phyloP scores from a whole-genome alignment of 2,888 invertebrate genomes.

The Drymonia ruficornis region DNA sequence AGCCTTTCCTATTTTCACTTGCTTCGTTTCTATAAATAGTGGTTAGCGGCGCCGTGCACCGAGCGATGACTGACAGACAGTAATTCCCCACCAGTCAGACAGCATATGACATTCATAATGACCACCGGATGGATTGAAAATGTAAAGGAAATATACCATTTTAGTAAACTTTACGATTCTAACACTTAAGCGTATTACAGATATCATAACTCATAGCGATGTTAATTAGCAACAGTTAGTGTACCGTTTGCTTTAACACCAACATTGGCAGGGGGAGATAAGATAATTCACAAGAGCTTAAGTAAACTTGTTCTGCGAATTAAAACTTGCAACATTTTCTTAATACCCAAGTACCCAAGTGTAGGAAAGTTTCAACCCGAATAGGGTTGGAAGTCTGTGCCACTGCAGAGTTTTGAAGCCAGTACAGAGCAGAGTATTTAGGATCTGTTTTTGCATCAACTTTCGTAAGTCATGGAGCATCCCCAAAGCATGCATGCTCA shows the following conservation, averaged over 20 bases:
- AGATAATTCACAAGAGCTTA: not conserved
- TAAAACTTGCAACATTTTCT: too few relatives aligned
- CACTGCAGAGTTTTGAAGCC: too few relatives aligned
- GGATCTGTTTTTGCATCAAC: too few relatives aligned
- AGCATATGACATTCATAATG: slow-evolving; percentile 57
- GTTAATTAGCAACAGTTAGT: not conserved
- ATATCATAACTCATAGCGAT: slow-evolving; percentile 29
- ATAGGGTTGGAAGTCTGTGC: too few relatives aligned
- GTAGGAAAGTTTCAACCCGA: too few relatives aligned
- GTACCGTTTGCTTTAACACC: not conserved
- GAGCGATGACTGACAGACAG: slow-evolving; percentile 38
- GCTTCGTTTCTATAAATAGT: slow-evolving; percentile 27
- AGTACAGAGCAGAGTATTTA: too few relatives aligned
- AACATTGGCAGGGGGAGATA: not conserved
- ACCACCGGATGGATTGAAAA: slow-evolving; percentile 56
- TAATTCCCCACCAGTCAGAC: slow-evolving; percentile 42
- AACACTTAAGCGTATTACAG: slow-evolving; percentile 31
- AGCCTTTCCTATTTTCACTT: not conserved
- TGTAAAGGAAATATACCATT: slow-evolving; percentile 47
- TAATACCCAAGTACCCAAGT: too few relatives aligned
- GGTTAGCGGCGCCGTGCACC: slow-evolving; percentile 30
- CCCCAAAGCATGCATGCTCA: too few relatives aligned
- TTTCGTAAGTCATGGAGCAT: too few relatives aligned
- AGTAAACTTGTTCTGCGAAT: not conserved
- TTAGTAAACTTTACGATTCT: slow-evolving; percentile 35